Evolutionary conservation across 2,888 invertebrate species (phyloP), one percentile per base, ranked within the genome.

Genomic region (Cosmorhoe ocellata): DNA sequence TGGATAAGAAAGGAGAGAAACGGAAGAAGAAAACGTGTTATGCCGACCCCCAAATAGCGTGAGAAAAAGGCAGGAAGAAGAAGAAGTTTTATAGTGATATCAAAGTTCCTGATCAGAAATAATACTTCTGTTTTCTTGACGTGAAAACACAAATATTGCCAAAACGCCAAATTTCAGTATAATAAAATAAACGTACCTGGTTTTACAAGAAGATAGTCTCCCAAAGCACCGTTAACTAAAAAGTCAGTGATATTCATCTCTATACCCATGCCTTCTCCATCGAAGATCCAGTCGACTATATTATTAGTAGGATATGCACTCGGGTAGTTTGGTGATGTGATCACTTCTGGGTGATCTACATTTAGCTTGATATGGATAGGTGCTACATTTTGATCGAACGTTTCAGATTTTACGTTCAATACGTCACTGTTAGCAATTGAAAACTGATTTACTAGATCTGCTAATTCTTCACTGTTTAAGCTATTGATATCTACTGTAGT

Each of bases 141-240:
- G n/a, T n/a, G n/a, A n/a, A n/a, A n/a, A n/a, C n/a, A n/a, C n/a
- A n/a, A n/a, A n/a, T n/a, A n/a, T n/a, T n/a, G n/a, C n/a, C n/a
- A n/a, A n/a, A n/a, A n/a, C n/a, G n/a, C n/a, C n/a, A n/a, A n/a
- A n/a, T n/a, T n/a, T n/a, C n/a, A n/a, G n/a, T n/a, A n/a, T n/a
- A n/a, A n/a, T n/a, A n/a, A n/a, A n/a, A n/a, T n/a, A n/a, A n/a
- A 55, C 39, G 11, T 69, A 89, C 91, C 90, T 68, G 91, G 90
- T 67, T 81, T 86, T 0, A 91, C 66, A 10, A 90, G 62, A 5
- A 91, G 65, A 48, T 84, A 90, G 53, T 90, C 84, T 1, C 80
- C 81, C 0, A 71, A 7, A 8, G 65, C 69, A 1, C 88, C 83
- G 33, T 83, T 85, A 1, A 90, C 62, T 8, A 65, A 63, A 8